Conservation (phyloP, 1,140 invertebrate species). For the Drosophila pachea region DNA sequence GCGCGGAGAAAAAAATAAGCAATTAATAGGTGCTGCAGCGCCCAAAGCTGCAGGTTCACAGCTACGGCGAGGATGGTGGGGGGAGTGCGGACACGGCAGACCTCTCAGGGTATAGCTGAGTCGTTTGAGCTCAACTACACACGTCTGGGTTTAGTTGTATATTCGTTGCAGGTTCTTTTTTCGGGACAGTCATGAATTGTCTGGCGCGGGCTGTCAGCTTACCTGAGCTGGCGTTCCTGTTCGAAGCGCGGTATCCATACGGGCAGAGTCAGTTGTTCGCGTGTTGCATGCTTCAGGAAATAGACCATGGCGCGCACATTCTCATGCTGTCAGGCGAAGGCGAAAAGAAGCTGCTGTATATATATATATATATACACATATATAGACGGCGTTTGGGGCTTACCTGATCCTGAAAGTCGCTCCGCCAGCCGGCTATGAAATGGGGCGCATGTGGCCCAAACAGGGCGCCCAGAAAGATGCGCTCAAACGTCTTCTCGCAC, state of each 20-base stretch:
- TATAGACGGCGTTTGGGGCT: constrained; percentile 21
- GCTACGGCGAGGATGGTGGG: too few species aligned
- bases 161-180: not conserved
- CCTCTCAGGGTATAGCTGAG: not conserved
- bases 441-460: constrained; percentile 88
- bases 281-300: constrained; percentile 86
- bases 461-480: constrained; percentile 87
- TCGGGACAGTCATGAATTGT: constrained; percentile 30
- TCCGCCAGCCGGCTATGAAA: constrained; percentile 90
- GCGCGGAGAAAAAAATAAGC: too few species aligned
- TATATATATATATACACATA: not conserved
- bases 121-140: not conserved
- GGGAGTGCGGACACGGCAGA: too few species aligned
- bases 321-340: constrained; percentile 81
- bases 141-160: not conserved
- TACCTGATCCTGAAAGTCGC: constrained; percentile 85
- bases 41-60: too few species aligned
- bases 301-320: constrained; percentile 86
- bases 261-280: constrained; percentile 63
- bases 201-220: constrained; percentile 38
- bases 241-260: constrained; percentile 74
- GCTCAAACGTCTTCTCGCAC: constrained; percentile 89
- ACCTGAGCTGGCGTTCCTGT: constrained; percentile 72
- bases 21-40: too few species aligned
- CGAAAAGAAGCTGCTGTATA: not conserved